phyloP scores from a whole-genome alignment of 2,888 invertebrate species.

The Thereva unica region DNA sequence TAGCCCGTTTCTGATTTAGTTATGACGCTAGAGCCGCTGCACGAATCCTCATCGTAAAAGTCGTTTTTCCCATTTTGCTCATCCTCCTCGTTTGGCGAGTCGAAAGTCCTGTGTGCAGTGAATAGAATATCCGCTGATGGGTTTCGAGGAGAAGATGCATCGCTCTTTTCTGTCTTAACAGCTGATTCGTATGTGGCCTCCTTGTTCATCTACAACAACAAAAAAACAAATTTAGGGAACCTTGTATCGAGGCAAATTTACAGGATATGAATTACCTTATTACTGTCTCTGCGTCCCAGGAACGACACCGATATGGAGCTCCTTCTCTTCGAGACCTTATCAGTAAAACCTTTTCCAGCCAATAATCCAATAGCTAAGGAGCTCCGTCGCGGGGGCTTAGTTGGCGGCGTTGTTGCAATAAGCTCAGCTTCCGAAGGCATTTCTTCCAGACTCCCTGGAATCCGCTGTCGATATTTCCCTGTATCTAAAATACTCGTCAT shows the following conservation, averaged over 20 bases:
- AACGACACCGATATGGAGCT: slow-evolving; percentile 58
- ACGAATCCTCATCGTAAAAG: slow-evolving; percentile 53
- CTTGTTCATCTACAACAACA: slow-evolving; percentile 44
- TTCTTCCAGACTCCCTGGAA: slow-evolving; percentile 57
- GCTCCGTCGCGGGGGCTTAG: slow-evolving; percentile 55
- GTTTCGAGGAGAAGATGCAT: slow-evolving; percentile 50
- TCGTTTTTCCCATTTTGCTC: slow-evolving; percentile 46
- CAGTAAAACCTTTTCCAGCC: slow-evolving; percentile 48
- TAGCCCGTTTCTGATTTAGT: slow-evolving; percentile 41
- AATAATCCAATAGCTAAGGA: slow-evolving; percentile 55
- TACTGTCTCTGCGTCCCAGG: slow-evolving; percentile 53
- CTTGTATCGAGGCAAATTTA: neutral
- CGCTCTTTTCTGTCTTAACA: slow-evolving; percentile 56
- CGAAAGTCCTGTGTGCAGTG: slow-evolving; percentile 42
- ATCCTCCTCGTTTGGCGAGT: slow-evolving; percentile 29
- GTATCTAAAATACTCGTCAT: slow-evolving; percentile 55
- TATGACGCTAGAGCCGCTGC: slow-evolving; percentile 47
- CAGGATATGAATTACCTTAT: slow-evolving; percentile 52
- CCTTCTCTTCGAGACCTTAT: slow-evolving; percentile 54
- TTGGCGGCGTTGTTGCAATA: slow-evolving; percentile 46
- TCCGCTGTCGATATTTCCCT: slow-evolving; percentile 57
- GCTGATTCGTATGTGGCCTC: slow-evolving; percentile 53
- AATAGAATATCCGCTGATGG: slow-evolving; percentile 49
- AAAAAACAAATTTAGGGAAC: slow-evolving; percentile 4
- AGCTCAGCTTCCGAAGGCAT: neutral